Base-by-base conservation (phyloP, 2,113 vertebrate genomes). In the Falco punctatus region DNA sequence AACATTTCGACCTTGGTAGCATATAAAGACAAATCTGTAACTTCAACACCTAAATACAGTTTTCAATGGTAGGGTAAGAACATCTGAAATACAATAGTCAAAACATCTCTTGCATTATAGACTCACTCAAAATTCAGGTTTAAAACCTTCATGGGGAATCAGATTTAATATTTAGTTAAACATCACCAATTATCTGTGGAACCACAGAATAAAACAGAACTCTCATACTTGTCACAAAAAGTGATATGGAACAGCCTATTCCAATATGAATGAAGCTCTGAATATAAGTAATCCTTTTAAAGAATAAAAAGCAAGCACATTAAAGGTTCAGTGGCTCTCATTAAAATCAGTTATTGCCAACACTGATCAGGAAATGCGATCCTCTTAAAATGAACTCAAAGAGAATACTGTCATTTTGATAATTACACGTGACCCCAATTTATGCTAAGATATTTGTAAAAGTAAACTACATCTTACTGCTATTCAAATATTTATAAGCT, bases 401-500 rank as follows among this genome's bases (percentile, higher is more conserved):
- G 83, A 74, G 10, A 72, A 71, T 92, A 54, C 77, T 91, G 89
- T 86, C 48, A 51, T 88, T 86, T 87, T 67, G 66, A 79, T 93
- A 81, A 91, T 96, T 91, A 81, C 67, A 33, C 0, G 0, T 81
- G 67, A 78, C 71, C 88, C 75, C 49, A 94, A 55, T 74, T 95
- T 79, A 30, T 86, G 44, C 57, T 26, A 72, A 92, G 64, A 88
- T 66, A 23, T 15, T 77, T 33, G 81, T 93, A 77, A 71, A 77
- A 92, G 46, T 92, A 94, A 96, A 81, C 69, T 55, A 38, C 59
- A 64, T 90, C 71, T 92, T 84, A 82, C 75, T 66, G 32, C 81
- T 96, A 3, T 90, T 97, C 92, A 90, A 90, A 80, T 88, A 86
- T 95, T 92, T 96, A 94, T 94, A 79, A 78, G 65, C 71, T 86